phyloP scores from a whole-genome alignment of 2,888 invertebrate species.

The Ennomos quercinarius region DNA sequence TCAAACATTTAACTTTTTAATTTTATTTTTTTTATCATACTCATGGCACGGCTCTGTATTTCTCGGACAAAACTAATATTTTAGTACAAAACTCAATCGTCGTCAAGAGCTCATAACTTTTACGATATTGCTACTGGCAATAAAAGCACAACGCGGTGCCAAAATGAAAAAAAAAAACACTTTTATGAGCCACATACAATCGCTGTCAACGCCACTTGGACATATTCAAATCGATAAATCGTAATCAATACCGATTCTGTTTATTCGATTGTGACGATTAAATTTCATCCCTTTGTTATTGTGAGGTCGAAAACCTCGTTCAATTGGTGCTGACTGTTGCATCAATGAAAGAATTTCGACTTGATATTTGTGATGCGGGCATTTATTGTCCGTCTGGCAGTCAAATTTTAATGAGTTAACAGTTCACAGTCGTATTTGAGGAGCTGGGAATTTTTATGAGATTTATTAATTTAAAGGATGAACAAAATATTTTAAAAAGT shows the following conservation, averaged over 20 bases:
- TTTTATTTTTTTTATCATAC: no score
- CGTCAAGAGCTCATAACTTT: no score
- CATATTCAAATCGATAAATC: slow-evolving; percentile 43
- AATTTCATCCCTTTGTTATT: slow-evolving; percentile 46
- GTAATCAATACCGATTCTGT: slow-evolving; percentile 44
- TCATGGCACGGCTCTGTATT: no score
- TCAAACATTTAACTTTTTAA: no score
- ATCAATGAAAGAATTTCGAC: slow-evolving; percentile 32
- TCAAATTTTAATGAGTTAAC: slow-evolving; percentile 34
- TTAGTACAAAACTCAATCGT: no score
- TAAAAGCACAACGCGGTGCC: no score
- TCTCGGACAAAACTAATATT: no score
- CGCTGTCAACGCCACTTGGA: slow-evolving; percentile 26
- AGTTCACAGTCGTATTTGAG: slow-evolving; percentile 3
- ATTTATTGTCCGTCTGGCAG: slow-evolving; percentile 30
- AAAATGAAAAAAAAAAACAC: background rate
- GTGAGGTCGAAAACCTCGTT: slow-evolving; percentile 43
- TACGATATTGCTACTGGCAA: no score
- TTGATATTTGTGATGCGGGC: slow-evolving; percentile 39
- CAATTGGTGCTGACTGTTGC: slow-evolving; percentile 42
- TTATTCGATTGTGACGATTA: slow-evolving; percentile 46
- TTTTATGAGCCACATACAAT: slow-evolving; percentile 5
- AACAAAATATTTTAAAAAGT: no score
- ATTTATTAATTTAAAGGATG: no score
- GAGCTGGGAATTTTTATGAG: background rate